A percentile compares a stretch with the other conserved stretches of the same genome.
phyloP scores from a whole-genome alignment of 2,888 invertebrate genomes.

The Drosophila koepferae region DNA sequence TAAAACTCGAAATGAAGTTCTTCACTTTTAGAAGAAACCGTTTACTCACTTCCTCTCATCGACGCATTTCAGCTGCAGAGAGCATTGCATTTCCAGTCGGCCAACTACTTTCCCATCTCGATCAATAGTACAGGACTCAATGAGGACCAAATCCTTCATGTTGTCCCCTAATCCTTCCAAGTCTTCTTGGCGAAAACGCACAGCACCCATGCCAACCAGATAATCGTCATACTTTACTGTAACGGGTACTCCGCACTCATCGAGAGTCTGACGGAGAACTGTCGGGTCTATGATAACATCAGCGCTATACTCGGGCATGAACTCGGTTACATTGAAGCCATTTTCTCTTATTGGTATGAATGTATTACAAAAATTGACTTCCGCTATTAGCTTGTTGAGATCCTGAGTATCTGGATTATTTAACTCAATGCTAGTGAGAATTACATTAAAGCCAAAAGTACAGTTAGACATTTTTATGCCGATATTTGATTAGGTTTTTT shows the following conservation, averaged over 20 bases:
- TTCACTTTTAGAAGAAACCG: too few relatives aligned
- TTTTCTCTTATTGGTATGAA: constrained; percentile 65
- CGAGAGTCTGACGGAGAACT: constrained; percentile 50
- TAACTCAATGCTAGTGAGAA: constrained; percentile 64
- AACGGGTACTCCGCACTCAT: constrained; percentile 64
- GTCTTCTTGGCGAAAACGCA: constrained; percentile 59
- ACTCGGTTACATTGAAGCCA: constrained; percentile 76
- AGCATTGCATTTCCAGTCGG: constrained; percentile 39
- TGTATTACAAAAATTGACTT: constrained; percentile 56
- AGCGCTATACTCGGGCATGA: constrained; percentile 59
- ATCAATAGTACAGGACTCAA: constrained; percentile 50
- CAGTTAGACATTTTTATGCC: constrained; percentile 3
- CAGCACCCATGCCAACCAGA: constrained; percentile 60
- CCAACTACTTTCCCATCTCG: constrained; percentile 51
- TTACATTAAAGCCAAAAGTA: constrained; percentile 65
- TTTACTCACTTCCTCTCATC: constrained; percentile 29
- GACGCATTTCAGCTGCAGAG: constrained; percentile 65
- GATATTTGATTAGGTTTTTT: neutral
- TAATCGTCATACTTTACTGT: constrained; percentile 50
- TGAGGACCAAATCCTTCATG: constrained; percentile 52
- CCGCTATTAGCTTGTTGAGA: constrained; percentile 53
- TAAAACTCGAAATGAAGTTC: too few relatives aligned
- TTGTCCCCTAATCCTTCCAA: neutral
- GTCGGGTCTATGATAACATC: constrained; percentile 61
- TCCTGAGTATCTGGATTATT: constrained; percentile 30